phyloP scores from a whole-genome alignment of 1,140 invertebrate genomes.

The Pseudachorutes palmiensis region DNA sequence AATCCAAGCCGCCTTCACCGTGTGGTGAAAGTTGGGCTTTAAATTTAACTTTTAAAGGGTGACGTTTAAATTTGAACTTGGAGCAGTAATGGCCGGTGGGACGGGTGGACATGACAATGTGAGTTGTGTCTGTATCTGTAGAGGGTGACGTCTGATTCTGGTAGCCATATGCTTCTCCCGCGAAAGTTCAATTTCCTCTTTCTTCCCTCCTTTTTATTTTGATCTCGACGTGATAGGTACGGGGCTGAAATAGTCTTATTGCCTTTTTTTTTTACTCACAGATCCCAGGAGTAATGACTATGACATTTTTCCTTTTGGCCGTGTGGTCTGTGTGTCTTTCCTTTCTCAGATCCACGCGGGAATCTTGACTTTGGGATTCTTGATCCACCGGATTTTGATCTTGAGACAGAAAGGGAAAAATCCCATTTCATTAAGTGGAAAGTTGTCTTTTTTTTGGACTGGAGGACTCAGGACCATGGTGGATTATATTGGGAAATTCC shows the following conservation, averaged over 20 bases:
- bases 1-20: too few species aligned
- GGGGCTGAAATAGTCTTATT: constrained; percentile 9
- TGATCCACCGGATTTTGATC: constrained; percentile 10
- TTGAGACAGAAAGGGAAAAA: constrained; percentile 5
- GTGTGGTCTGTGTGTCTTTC: not conserved
- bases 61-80: not conserved
- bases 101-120: constrained; percentile 7
- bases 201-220: not conserved
- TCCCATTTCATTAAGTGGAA: constrained; percentile 13
- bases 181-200: constrained; percentile 2
- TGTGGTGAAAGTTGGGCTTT: not conserved
- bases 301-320: not conserved
- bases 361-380: not conserved
- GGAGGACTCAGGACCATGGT: too few species aligned
- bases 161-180: constrained; percentile 2
- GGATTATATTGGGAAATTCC: too few species aligned
- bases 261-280: not conserved
- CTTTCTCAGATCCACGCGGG: too few species aligned
- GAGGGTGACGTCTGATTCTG: not conserved
- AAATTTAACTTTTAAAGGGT: not conserved
- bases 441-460: not conserved
- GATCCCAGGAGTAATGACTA: constrained; percentile 1
- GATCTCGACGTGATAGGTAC: constrained; percentile 6
- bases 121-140: not conserved
- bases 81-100: not conserved